phyloP scores from a whole-genome alignment of 2,888 invertebrate species.

The Metellina segmentata region DNA sequence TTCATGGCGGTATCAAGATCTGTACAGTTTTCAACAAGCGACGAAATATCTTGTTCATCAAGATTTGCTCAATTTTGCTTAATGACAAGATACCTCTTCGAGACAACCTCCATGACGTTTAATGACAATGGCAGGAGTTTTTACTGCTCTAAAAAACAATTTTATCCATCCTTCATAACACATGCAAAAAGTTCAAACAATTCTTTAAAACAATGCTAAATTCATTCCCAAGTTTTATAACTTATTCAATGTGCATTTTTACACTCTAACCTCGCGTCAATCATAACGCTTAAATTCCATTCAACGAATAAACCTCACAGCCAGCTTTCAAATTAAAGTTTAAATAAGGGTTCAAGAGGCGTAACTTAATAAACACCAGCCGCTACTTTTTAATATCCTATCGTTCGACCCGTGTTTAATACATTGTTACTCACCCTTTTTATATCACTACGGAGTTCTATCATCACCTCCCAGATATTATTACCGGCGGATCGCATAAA shows the following conservation, averaged over 20 bases:
- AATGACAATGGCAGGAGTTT: too few species aligned
- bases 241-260: neutral
- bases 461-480: too few species aligned
- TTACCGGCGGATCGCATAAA: neutral
- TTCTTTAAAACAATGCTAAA: neutral
- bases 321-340: neutral
- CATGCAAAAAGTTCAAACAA: neutral
- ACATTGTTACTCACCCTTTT: neutral
- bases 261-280: neutral
- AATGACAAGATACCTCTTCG: too few species aligned
- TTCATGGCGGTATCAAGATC: too few species aligned
- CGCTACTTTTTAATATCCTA: neutral
- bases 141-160: neutral
- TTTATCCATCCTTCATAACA: neutral
- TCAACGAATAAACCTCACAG: neutral
- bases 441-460: too few species aligned
- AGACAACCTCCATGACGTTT: too few species aligned
- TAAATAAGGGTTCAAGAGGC: neutral
- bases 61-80: too few species aligned
- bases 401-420: neutral
- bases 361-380: neutral
- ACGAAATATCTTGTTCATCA: too few species aligned
- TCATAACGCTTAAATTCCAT: neutral
- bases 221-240: neutral
- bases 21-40: too few species aligned